phyloP scores from a whole-genome alignment of 2,113 vertebrate species.

The Actenoides hombroni region DNA sequence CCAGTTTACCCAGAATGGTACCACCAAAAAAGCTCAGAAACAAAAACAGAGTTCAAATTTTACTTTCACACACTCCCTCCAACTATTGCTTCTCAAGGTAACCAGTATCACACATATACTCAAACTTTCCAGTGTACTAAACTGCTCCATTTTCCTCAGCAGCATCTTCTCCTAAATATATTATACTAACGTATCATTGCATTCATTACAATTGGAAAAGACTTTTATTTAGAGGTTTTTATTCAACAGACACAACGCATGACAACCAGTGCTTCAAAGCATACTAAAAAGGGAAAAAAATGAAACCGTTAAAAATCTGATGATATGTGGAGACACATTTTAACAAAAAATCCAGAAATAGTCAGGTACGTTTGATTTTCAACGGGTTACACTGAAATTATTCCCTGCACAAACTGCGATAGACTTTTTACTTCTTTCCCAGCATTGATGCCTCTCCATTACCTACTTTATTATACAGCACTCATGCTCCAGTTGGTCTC shows the following conservation, averaged over 20 bases:
- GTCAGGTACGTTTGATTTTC: neutral
- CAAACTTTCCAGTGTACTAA: neutral
- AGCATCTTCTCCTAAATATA: neutral
- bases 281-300: neutral
- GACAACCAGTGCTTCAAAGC: neutral
- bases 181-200: neutral
- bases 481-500: slow-evolving; percentile 33
- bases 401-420: neutral
- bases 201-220: neutral
- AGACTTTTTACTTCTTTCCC: neutral
- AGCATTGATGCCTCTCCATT: neutral
- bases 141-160: neutral
- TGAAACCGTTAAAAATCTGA: neutral
- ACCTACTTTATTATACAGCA: slow-evolving; percentile 29
- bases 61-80: neutral
- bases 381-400: neutral
- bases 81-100: neutral
- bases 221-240: neutral
- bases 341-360: neutral
- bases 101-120: neutral
- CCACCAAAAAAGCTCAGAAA: neutral
- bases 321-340: neutral
- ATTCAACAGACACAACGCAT: neutral
- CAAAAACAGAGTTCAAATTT: neutral
- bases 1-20: neutral